A percentile compares a stretch with the other conserved stretches of the same genome.
phyloP scores from a whole-genome alignment of 2,113 vertebrate genomes.

The Prionailurus bengalensis region DNA sequence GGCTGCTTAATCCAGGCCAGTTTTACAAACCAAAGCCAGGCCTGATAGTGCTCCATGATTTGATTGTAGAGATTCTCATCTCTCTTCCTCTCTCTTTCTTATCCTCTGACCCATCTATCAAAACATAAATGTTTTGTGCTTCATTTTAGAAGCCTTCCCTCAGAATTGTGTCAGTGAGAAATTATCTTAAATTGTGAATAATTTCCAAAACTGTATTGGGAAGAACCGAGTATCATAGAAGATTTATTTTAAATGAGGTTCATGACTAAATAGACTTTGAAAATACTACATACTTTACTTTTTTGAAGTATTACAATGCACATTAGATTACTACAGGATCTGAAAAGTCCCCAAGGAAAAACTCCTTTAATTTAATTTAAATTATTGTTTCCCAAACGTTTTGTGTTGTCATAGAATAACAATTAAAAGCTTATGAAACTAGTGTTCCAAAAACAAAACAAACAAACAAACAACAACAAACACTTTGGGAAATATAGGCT shows the following conservation, averaged over 20 bases:
- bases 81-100: not conserved
- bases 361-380: not conserved
- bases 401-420: not conserved
- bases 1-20: not conserved
- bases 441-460: not conserved
- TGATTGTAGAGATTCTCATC: not conserved
- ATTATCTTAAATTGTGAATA: not conserved
- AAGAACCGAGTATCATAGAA: not conserved
- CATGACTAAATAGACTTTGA: not conserved
- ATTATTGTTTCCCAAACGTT: not conserved
- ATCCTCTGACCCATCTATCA: not conserved
- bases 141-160: not conserved
- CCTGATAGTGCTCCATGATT: not conserved
- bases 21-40: not conserved
- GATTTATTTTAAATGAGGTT: not conserved
- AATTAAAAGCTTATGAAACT: not conserved
- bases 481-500: not conserved
- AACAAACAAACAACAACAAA: not conserved
- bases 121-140: not conserved
- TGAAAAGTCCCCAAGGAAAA: not conserved
- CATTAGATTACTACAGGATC: not conserved
- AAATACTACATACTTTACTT: not conserved
- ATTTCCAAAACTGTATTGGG: conserved; percentile 16
- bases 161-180: conserved; percentile 24
- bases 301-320: not conserved